Evolutionary conservation across 2,113 vertebrate genomes (phyloP), one percentile per base, ranked within the genome.

Genomic region (Hippocampus zosterae): DNA sequence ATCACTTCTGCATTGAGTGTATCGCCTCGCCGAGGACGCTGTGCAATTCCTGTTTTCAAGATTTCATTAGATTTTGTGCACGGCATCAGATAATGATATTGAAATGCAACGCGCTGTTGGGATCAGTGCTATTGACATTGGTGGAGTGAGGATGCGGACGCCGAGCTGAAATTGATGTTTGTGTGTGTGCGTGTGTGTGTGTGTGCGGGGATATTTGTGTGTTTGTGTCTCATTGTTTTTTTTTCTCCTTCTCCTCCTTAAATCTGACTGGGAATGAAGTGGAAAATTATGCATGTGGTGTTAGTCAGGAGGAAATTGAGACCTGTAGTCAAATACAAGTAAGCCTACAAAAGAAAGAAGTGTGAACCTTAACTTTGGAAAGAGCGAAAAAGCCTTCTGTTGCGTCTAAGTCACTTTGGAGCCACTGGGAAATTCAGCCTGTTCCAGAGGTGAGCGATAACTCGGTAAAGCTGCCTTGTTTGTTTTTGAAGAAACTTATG

Each of bases 91-190:
- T 88, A 86, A 88, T 87, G 84, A 90, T 84, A 88, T 88, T 89
- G 89, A 88, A 88, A 90, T 85, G 78, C 82, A 84, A 44, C 88
- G 84, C 84, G 65, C 81, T 79, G 78, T 67, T 78, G 84, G 85
- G 87, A 90, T 88, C 87, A 81, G 81, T 72, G 76, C 82, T 89
- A 87, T 88, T 89, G 87, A 89, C 84, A 85, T 78, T 81, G 73
- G 84, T 84, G 82, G 82, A 79, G 65, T 74, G 73, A 76, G 56
- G 77, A 84, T 76, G 79, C 81, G 78, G 78, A 78, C 40, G 73
- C 78, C 80, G 67, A 74, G 73, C 86, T 76, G 71, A 81, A 84
- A 85, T 82, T 85, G 81, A 82, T 81, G 80, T 78, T 78, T 71
- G 61, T 37, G 68, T 70, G 76, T 67, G 48, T 44, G 41, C 37